Conservation (phyloP, 2,797 vertebrate species). For the Crenuchus spilurus region DNA sequence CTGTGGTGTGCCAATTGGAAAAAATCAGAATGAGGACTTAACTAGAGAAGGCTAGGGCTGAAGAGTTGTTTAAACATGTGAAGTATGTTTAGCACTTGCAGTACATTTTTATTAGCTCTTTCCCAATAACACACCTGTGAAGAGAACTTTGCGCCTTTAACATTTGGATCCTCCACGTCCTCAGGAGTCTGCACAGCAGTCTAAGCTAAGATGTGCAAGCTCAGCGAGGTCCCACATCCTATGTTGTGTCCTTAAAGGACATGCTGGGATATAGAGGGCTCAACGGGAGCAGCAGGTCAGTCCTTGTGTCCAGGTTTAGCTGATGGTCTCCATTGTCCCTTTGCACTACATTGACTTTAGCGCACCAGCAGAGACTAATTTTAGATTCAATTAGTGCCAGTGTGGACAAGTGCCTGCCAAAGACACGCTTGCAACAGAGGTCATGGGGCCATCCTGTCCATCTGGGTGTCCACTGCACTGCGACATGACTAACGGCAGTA, state of each 20-base stretch:
- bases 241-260: slow-evolving; percentile 26
- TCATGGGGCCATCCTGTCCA: slow-evolving; percentile 32
- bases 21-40: neutral
- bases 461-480: slow-evolving; percentile 34
- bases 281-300: slow-evolving; percentile 27
- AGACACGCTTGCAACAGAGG: slow-evolving; percentile 40
- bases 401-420: slow-evolving; percentile 36
- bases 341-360: slow-evolving; percentile 52
- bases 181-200: neutral
- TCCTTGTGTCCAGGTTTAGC: slow-evolving; percentile 2
- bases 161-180: too few relatives aligned
- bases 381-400: slow-evolving; percentile 60
- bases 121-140: neutral
- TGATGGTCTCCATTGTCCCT: slow-evolving; percentile 39
- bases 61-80: neutral
- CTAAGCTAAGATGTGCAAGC: slow-evolving; percentile 16
- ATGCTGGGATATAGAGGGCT: slow-evolving; percentile 16
- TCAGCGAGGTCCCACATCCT: slow-evolving; percentile 5
- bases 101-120: neutral
- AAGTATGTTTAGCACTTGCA: neutral
- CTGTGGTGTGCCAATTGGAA: neutral
- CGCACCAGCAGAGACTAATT: slow-evolving; percentile 45
- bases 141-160: neutral
- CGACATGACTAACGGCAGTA: slow-evolving; percentile 37
- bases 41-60: too few relatives aligned